phyloP scores from a whole-genome alignment of 92 coral and sea anemone species.

The Zoanthus sociatus region DNA sequence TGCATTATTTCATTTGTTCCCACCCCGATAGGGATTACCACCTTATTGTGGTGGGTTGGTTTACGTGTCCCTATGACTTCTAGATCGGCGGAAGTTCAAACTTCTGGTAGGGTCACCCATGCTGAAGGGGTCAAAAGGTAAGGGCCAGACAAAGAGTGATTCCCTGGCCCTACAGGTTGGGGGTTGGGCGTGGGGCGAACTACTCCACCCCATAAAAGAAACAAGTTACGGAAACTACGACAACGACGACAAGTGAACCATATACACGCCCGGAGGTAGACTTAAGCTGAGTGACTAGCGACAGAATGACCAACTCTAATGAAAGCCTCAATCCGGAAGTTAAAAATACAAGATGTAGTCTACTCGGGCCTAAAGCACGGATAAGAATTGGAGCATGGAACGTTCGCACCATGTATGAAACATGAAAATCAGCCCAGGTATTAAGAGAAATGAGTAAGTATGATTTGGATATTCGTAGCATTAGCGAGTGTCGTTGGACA shows the following conservation, averaged over 20 bases:
- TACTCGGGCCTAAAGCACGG: conserved; percentile 34
- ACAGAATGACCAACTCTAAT: conserved; percentile 29
- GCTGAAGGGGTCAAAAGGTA: too few species aligned
- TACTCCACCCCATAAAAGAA: conserved; percentile 43
- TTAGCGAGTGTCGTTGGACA: conserved; percentile 51
- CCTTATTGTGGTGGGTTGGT: too few species aligned
- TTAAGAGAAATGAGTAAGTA: neutral
- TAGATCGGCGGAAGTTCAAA: too few species aligned
- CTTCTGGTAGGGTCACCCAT: too few species aligned
- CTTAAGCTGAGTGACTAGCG: neutral
- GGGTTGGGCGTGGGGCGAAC: neutral
- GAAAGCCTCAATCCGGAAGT: conserved; percentile 22
- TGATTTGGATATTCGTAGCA: neutral
- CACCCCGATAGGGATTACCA: too few species aligned
- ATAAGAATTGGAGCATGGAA: conserved; percentile 20
- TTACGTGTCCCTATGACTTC: too few species aligned
- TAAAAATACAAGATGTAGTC: conserved; percentile 17
- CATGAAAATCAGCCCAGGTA: conserved; percentile 27
- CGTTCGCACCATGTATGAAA: conserved; percentile 39
- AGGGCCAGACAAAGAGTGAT: too few species aligned
- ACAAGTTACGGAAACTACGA: conserved; percentile 32
- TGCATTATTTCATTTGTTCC: too few species aligned
- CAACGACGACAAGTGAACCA: neutral
- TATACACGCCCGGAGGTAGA: neutral
- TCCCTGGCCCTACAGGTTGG: too few species aligned